phyloP scores from a whole-genome alignment of 2,888 invertebrate species.

The Diachrysia chrysitis region DNA sequence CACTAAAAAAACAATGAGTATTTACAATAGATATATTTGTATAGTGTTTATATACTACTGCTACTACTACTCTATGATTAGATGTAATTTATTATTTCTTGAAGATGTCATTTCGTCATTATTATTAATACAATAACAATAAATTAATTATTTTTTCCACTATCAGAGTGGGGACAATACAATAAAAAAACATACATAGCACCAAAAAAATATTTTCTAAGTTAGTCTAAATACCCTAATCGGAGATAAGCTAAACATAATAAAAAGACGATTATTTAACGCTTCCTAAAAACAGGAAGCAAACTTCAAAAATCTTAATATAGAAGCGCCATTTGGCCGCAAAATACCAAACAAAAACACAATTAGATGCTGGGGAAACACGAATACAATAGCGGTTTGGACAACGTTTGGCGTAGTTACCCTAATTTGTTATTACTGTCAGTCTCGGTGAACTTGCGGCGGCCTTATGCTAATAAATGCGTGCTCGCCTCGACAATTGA shows the following conservation, averaged over 20 bases:
- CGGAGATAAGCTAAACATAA: not conserved
- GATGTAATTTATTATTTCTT: too few species aligned
- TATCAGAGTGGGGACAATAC: too few species aligned
- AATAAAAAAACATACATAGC: too few species aligned
- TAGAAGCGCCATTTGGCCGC: slow-evolving; percentile 70
- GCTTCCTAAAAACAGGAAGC: slow-evolving; percentile 34
- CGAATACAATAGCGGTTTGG: slow-evolving; percentile 74
- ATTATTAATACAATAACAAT: too few species aligned
- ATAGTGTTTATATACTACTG: too few species aligned
- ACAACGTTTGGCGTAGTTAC: slow-evolving; percentile 75
- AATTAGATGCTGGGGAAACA: slow-evolving; percentile 78
- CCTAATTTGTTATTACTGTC: slow-evolving; percentile 85
- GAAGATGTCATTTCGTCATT: too few species aligned
- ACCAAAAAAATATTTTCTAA: too few species aligned
- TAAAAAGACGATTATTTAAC: slow-evolving; percentile 44
- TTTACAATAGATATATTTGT: too few species aligned
- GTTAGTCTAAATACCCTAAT: not conserved
- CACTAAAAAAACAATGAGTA: too few species aligned
- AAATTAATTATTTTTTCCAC: too few species aligned
- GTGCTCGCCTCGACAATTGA: slow-evolving; percentile 65
- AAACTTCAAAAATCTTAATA: slow-evolving; percentile 60
- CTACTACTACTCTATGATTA: too few species aligned
- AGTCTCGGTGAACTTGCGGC: slow-evolving; percentile 75
- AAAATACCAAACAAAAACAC: slow-evolving; percentile 86
- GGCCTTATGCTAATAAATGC: slow-evolving; percentile 80